phyloP scores from a whole-genome alignment of 2,797 vertebrate species.

The Sarcoramphus papa region DNA sequence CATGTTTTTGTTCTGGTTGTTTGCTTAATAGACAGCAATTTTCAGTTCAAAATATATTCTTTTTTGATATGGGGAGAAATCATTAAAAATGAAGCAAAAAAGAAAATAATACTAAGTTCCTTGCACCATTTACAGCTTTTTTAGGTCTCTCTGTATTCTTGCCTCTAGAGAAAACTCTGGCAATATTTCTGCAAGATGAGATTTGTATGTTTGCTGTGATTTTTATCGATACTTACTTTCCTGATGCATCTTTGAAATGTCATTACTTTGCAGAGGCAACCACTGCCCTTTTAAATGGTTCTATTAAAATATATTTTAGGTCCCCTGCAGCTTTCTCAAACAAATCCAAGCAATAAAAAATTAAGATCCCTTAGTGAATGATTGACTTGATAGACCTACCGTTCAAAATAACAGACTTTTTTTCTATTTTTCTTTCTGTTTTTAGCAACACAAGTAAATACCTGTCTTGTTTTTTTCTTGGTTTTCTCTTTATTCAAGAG shows the following conservation, averaged over 20 bases:
- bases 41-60: neutral
- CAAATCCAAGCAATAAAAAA: neutral
- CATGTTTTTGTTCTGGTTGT: neutral
- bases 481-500: neutral
- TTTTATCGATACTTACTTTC: neutral
- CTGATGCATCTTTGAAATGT: constrained; percentile 8
- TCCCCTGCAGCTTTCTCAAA: neutral
- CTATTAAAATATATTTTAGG: neutral
- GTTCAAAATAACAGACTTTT: neutral
- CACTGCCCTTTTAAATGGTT: neutral
- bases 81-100: neutral
- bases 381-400: neutral
- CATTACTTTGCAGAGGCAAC: constrained; percentile 9
- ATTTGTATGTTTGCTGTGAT: neutral
- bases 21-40: neutral
- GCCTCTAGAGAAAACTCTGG: neutral
- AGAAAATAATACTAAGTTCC: neutral
- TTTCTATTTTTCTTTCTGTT: neutral
- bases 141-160: neutral
- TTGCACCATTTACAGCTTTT: neutral
- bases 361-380: neutral
- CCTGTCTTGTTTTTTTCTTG: neutral
- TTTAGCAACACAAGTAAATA: neutral
- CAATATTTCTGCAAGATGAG: neutral
- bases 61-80: neutral